Evolutionary conservation across 2,113 vertebrate genomes (phyloP).

Genomic region (Dromas ardeola): DNA sequence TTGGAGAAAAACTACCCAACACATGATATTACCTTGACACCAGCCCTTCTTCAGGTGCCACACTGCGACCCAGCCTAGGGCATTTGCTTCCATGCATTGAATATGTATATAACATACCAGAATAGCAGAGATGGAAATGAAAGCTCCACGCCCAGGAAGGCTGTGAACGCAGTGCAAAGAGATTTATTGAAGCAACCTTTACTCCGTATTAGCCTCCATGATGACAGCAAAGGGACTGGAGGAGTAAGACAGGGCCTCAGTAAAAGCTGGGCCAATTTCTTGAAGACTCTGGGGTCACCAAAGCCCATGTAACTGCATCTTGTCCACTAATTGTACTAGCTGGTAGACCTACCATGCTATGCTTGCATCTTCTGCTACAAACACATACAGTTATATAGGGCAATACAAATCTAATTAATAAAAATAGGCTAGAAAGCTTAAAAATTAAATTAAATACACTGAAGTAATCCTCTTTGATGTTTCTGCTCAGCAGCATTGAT

Average conservation of each 20-base stretch:
- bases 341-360: not conserved
- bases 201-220: not conserved
- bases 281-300: not conserved
- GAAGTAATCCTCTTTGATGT: not conserved
- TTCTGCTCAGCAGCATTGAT: not conserved
- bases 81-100: not conserved
- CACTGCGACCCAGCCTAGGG: rapidly evolving
- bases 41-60: not conserved
- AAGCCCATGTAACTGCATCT: not conserved
- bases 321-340: not conserved
- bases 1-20: not conserved
- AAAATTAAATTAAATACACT: not conserved
- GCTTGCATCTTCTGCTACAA: not conserved
- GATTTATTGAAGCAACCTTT: not conserved
- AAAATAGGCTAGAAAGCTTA: not conserved
- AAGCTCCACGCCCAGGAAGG: not conserved
- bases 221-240: not conserved
- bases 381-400: not conserved
- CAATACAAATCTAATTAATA: not conserved
- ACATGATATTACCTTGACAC: not conserved
- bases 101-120: not conserved
- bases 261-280: not conserved
- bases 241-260: not conserved
- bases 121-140: not conserved
- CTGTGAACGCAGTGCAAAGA: not conserved